Conservation (phyloP, 2,797 vertebrate species). For the Syndactyla subalaris region DNA sequence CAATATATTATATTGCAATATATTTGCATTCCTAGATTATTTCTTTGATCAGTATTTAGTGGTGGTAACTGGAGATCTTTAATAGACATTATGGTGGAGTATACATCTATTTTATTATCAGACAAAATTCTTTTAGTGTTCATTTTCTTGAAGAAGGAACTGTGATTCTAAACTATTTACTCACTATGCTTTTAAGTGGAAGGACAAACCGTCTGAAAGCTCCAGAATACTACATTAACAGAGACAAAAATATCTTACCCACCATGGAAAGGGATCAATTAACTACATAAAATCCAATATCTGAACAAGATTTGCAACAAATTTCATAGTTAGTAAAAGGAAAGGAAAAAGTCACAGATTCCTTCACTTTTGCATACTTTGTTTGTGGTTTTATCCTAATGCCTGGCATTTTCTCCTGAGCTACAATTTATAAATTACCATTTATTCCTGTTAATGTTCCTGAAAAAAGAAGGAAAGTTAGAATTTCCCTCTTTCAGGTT, state of each 20-base stretch:
- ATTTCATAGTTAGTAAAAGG: not conserved
- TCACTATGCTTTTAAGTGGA: not conserved
- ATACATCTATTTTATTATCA: not conserved
- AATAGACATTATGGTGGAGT: not conserved
- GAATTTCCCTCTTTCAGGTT: not conserved
- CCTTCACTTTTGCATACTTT: not conserved
- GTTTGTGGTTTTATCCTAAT: not conserved
- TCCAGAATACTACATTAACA: not conserved
- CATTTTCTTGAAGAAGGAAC: not conserved
- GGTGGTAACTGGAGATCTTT: not conserved
- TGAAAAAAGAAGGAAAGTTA: not conserved
- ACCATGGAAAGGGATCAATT: not conserved
- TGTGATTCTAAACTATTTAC: not conserved
- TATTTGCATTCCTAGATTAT: not conserved
- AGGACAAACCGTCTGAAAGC: not conserved
- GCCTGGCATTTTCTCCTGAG: not conserved
- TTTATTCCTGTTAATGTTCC: not conserved
- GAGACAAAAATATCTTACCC: not conserved
- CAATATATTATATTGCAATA: not conserved
- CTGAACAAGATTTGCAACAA: not conserved
- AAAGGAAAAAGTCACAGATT: not conserved
- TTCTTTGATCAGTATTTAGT: not conserved
- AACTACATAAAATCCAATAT: not conserved
- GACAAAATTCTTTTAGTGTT: not conserved
- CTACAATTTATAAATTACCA: not conserved